Evolutionary conservation across 2,113 vertebrate genomes (phyloP), one percentile per base, ranked within the genome.

Genomic region (Cololabis saira): DNA sequence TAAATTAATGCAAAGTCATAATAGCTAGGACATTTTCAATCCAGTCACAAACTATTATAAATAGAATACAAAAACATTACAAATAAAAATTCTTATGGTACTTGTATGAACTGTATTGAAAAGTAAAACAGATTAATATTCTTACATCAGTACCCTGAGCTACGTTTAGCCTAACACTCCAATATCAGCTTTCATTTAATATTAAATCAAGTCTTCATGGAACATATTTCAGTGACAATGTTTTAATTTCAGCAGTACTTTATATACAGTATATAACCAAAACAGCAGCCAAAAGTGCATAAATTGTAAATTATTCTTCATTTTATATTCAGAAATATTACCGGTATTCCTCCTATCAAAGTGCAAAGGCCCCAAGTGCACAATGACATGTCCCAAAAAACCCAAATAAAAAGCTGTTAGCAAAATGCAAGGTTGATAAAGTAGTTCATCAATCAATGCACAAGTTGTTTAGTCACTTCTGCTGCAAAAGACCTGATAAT

Each of bases 71-170:
- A 37, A 37, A 37, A 37, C 6, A 37, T 9, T 9, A 11, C 33
- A 9, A 9, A 27, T 61, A 61, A 24, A 51, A 14, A 59, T 9
- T 41, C 50, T 54, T 45, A 21, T 22, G n/a, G 70, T 45, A 52
- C 14, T 67, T n/a, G 17, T 14, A 69, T 12, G 43, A 61, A 22
- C 15, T 47, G 2, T 3, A 51, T 15, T 68, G 13, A 64, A 57
- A 55, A 41, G 27, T 37, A 37, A 12, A 61, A 68, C 40, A 55
- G 66, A 21, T n/a, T n/a, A 69, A 18, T 27, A 27, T 27, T 27
- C 3, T 9, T 3, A 10, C 4, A 12, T 16, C 17, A 58, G 60
- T 61, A 61, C 71, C 67, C 67, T 67, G 71, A 82, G 69, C 37
- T 57, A 47, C 5, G 0, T 16, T 58, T 50, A 73, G 12, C 10